Evolutionary conservation across 2,888 invertebrate genomes (phyloP), one percentile per base, ranked within the genome.

Genomic region (Euplagia quadripunctaria): DNA sequence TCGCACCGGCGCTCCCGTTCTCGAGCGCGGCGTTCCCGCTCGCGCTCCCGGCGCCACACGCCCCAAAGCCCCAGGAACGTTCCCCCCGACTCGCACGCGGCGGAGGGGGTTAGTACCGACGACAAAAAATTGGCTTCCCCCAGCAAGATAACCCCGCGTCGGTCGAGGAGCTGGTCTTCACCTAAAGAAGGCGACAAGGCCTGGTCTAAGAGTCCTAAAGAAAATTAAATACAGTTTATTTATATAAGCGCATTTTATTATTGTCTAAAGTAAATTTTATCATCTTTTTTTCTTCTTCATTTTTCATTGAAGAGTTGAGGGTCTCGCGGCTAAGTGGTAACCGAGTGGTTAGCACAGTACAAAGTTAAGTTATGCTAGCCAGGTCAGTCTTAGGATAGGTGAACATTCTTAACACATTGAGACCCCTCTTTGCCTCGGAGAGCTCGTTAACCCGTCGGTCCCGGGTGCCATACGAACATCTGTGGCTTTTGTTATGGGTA

Each of bases 91-190:
- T 7, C 46, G 9, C 16, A 43, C 3, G 11, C 14, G 20, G 0
- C 51, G 31, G 17, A 20, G 52, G 46, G 43, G 4, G 20, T 67
- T 3, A 86, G 78, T 49, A 73, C 70, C 3, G 93, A 90, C 31
- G 77, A 71, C 71, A 73, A 67, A 42, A 83, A 82, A 42, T 71
- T 80, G 5, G 77, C 83, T 6, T 83, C 88, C 0, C 85, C 82
- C 1, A 66, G 17, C 14, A 79, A 73, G 6, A 69, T 69, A 68
- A 63, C 66, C 20, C 52, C 88, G 77, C 75, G 90, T 61, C 89
- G 96, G 0, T 96, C 97, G 0, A 96, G 96, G 79, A 97, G 97
- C 20, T 97, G 97, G 97, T 97, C 97, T 0, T 87, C 96, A 68
- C 97, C 97, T 0, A 96, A 94, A 78, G 96, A 96, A 81, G 93